Evolutionary conservation across 2,797 vertebrate genomes (phyloP).

Genomic region (Amblyopsis hoosieri): DNA sequence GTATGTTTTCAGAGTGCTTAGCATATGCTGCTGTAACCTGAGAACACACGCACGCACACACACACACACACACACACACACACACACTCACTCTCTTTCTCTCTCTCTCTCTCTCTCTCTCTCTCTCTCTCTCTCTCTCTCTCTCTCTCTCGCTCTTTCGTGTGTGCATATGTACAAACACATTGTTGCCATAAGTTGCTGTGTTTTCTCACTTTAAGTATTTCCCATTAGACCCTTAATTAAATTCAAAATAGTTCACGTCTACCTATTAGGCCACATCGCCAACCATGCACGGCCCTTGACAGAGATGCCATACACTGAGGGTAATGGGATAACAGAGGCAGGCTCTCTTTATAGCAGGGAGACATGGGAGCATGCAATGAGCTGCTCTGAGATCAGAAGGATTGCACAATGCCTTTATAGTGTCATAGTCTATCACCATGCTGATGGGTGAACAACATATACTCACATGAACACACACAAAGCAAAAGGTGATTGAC

Average conservation of each 20-base stretch:
- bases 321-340: slow-evolving; percentile 5
- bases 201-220: slow-evolving; percentile 76
- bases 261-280: slow-evolving; percentile 75
- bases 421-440: slow-evolving; percentile 13
- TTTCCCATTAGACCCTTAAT: slow-evolving; percentile 90
- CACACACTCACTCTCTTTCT: not conserved
- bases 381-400: slow-evolving; percentile 44
- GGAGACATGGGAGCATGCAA: slow-evolving; percentile 16
- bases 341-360: slow-evolving; percentile 18
- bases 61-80: slow-evolving; percentile 15
- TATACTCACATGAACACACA: not conserved
- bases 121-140: slow-evolving; percentile 17
- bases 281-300: slow-evolving; percentile 48
- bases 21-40: slow-evolving; percentile 89
- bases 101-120: slow-evolving; percentile 2
- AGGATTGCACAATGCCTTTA: slow-evolving; percentile 30
- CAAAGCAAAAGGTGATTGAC: not conserved
- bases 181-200: slow-evolving; percentile 76
- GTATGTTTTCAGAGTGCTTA: slow-evolving; percentile 88
- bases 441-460: slow-evolving; percentile 4
- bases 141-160: slow-evolving; percentile 2
- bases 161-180: slow-evolving; percentile 34
- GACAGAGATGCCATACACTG: slow-evolving; percentile 42
- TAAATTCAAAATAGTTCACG: slow-evolving; percentile 86
- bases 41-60: slow-evolving; percentile 68